phyloP scores from a whole-genome alignment of 92 coral and sea anemone genomes.

The Plumapathes pennacea region DNA sequence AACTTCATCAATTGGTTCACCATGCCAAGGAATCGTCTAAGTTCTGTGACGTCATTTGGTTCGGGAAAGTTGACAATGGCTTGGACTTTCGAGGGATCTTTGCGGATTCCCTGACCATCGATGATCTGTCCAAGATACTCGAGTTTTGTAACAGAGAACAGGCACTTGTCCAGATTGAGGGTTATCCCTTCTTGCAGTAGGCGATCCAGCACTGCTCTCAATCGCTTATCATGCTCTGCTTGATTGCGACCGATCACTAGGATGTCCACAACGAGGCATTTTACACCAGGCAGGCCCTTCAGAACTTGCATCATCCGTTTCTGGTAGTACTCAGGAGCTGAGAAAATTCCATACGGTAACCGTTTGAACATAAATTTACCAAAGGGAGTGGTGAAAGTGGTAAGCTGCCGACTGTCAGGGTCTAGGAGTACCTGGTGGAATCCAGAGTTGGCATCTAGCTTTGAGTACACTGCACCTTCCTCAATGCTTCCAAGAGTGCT shows the following conservation, averaged over 20 bases:
- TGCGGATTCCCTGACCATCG: constrained; percentile 41
- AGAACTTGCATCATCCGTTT: constrained; percentile 48
- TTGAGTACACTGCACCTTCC: constrained; percentile 35
- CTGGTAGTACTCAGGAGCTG: constrained; percentile 45
- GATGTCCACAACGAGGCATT: constrained; percentile 47
- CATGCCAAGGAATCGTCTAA: constrained; percentile 55
- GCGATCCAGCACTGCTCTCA: constrained; percentile 32
- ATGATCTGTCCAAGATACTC: constrained; percentile 45
- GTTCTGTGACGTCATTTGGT: constrained; percentile 25
- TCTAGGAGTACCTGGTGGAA: constrained; percentile 43
- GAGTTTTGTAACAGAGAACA: constrained; percentile 31
- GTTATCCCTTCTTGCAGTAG: constrained; percentile 45
- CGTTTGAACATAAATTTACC: constrained; percentile 44
- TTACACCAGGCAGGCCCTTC: constrained; percentile 40
- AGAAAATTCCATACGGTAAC: constrained; percentile 31
- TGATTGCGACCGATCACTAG: constrained; percentile 41
- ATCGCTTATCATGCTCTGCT: constrained; percentile 45
- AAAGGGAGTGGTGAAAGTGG: constrained; percentile 36
- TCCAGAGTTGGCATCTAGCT: constrained; percentile 65
- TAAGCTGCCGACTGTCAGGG: constrained; percentile 24
- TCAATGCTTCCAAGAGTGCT: constrained; percentile 54
- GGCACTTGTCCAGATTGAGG: constrained; percentile 38
- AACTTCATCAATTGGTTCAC: constrained; percentile 42
- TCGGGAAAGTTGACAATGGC: constrained; percentile 27
- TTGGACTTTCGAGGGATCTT: constrained; percentile 42